Percentiles rank a stretch among this genome's conserved stretches.
These are phyloP conservation scores for Leucophenga montana DNA, from an alignment of 2,888 invertebrate genomes.

Conservation along the genomic window DNA sequence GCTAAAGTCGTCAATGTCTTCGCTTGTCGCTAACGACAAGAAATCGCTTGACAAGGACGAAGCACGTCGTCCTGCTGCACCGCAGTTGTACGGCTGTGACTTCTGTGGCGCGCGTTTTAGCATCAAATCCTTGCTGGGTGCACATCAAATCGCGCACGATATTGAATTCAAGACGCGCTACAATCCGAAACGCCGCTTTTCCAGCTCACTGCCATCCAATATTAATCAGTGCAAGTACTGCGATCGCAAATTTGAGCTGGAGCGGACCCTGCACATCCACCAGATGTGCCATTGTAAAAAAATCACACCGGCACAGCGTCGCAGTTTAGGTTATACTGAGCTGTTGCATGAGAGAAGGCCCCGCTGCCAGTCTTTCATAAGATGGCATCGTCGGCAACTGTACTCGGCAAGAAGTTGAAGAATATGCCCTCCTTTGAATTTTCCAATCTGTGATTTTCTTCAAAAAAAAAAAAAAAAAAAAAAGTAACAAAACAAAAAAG, in stretches of 20 bases:
- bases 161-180: slow-evolving; percentile 51
- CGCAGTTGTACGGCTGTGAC: slow-evolving; percentile 41
- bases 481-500: too few species aligned
- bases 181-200: slow-evolving; percentile 12
- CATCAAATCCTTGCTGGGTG: slow-evolving; percentile 53
- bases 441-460: too few species aligned
- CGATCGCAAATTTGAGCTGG: slow-evolving; percentile 53
- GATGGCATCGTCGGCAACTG: background rate
- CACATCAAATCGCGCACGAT: slow-evolving; percentile 52
- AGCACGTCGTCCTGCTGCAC: background rate
- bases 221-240: slow-evolving; percentile 50
- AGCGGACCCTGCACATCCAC: slow-evolving; percentile 57
- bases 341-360: slow-evolving; percentile 54
- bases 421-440: too few species aligned
- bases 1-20: background rate
- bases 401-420: background rate
- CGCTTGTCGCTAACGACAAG: slow-evolving; percentile 21
- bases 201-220: slow-evolving; percentile 23
- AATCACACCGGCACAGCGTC: slow-evolving; percentile 55
- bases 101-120: slow-evolving; percentile 50
- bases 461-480: too few species aligned
- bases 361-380: slow-evolving; percentile 52
- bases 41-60: slow-evolving; percentile 30
- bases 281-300: slow-evolving; percentile 55
- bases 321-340: slow-evolving; percentile 53